A percentile compares a stretch with the other conserved stretches of the same genome.
Evolutionary conservation across 1,140 invertebrate genomes (phyloP).

Genomic region (Eurytemora carolleeae): DNA sequence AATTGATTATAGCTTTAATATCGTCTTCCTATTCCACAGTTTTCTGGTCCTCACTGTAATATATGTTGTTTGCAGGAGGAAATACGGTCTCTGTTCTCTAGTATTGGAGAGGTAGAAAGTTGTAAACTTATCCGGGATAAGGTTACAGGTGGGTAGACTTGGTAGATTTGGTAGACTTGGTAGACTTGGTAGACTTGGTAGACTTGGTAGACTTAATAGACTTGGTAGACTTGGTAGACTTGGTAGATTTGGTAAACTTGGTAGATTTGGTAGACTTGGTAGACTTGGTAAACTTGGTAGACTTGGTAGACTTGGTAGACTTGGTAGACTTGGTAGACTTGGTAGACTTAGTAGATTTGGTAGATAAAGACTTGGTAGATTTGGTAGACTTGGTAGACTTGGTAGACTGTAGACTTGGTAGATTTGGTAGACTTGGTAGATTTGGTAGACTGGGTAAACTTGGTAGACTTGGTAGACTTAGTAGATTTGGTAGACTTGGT

Average conservation of each 20-base stretch:
- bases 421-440: not conserved
- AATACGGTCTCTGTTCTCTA: constrained; percentile 86
- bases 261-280: not conserved
- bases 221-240: not conserved
- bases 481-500: not conserved
- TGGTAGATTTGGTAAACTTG: not conserved
- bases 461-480: not conserved
- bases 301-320: not conserved
- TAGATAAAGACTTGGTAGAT: not conserved
- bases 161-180: not conserved
- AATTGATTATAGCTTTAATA: too few relatives aligned
- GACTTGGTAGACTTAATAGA: not conserved
- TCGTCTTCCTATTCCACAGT: too few relatives aligned
- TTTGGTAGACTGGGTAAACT: not conserved
- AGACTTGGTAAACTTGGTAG: not conserved
- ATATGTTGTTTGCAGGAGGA: constrained; percentile 55
- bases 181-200: not conserved
- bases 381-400: not conserved
- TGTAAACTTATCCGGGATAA: constrained; percentile 98
- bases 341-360: not conserved
- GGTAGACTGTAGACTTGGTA: not conserved
- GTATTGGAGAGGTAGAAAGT: constrained; percentile 94
- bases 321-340: not conserved
- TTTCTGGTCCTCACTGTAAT: not conserved
- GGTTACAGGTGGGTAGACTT: constrained; percentile 50